Conservation (phyloP, 37 sponge, comb jelly and placozoan genomes). For the Crambe crambe region DNA sequence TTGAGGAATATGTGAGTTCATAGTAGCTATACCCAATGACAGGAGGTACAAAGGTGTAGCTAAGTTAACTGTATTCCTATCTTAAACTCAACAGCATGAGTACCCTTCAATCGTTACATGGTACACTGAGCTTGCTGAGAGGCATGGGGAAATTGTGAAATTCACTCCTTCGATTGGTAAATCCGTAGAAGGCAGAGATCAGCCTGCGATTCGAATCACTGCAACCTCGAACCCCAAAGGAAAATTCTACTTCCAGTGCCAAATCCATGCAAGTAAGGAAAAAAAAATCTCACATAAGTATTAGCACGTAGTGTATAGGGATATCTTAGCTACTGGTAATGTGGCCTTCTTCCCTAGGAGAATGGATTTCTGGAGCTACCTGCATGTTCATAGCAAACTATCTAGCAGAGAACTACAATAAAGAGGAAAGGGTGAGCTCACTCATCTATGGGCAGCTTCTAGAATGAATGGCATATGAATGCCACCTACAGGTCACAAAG, state of each 20-base stretch:
- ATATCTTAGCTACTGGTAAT: not conserved
- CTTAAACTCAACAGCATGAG: conserved; percentile 27
- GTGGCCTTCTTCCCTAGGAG: conserved; percentile 38
- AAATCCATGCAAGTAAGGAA: conserved; percentile 80
- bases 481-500: conserved; percentile 36
- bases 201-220: conserved; percentile 75
- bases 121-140: conserved; percentile 30
- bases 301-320: not conserved
- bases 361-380: conserved; percentile 88
- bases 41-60: not conserved
- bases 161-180: conserved; percentile 54
- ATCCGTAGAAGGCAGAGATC: conserved; percentile 46
- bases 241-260: conserved; percentile 79
- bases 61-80: not conserved
- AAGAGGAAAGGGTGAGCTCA: conserved; percentile 35
- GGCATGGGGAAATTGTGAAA: conserved; percentile 7
- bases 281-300: not conserved
- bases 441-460: too few relatives aligned
- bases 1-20: conserved; percentile 54
- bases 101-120: conserved; percentile 38
- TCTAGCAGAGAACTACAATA: conserved; percentile 46
- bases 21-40: not conserved
- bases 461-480: too few relatives aligned
- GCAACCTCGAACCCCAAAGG: not conserved
- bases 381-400: conserved; percentile 75